Evolutionary conservation across 30 jellyfish, hydroid and myxozoan genomes (phyloP).

Genomic region (Turritopsis rubra): DNA sequence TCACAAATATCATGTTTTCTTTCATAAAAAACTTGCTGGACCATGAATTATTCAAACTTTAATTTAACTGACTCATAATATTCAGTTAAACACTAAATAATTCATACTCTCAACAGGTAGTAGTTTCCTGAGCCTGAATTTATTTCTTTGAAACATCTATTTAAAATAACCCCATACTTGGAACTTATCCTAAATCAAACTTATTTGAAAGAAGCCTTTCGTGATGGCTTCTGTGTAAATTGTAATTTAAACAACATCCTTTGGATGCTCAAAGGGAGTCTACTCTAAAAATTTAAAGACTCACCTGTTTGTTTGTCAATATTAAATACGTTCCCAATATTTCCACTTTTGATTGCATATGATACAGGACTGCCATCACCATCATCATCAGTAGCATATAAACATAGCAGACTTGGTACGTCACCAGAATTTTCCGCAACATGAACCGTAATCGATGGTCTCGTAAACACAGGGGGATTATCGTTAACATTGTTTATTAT

Average conservation of each 20-base stretch:
- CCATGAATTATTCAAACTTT: background rate
- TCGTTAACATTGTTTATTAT: slow-evolving; percentile 54
- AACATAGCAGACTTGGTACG: slow-evolving; percentile 75
- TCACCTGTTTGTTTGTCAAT: slow-evolving; percentile 78
- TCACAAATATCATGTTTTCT: background rate
- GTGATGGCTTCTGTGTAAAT: too few species aligned
- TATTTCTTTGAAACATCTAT: background rate
- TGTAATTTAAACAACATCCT: too few species aligned
- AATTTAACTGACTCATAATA: background rate
- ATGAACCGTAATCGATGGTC: slow-evolving; percentile 41
- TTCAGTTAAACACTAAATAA: background rate
- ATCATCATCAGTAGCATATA: slow-evolving; percentile 86
- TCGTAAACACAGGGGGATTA: slow-evolving; percentile 65
- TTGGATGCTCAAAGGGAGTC: too few species aligned
- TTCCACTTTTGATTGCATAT: slow-evolving; percentile 74
- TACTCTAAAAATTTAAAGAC: too few species aligned
- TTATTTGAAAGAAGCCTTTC: too few species aligned
- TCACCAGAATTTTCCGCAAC: slow-evolving; percentile 82
- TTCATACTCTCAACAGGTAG: background rate
- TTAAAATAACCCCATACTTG: too few species aligned
- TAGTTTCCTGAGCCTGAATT: too few species aligned
- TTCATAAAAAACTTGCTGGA: background rate
- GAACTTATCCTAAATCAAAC: too few species aligned
- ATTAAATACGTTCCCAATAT: slow-evolving; percentile 60
- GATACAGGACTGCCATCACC: slow-evolving; percentile 20